phyloP scores from a whole-genome alignment of 1,140 invertebrate species.

The Anoplophora glabripennis region DNA sequence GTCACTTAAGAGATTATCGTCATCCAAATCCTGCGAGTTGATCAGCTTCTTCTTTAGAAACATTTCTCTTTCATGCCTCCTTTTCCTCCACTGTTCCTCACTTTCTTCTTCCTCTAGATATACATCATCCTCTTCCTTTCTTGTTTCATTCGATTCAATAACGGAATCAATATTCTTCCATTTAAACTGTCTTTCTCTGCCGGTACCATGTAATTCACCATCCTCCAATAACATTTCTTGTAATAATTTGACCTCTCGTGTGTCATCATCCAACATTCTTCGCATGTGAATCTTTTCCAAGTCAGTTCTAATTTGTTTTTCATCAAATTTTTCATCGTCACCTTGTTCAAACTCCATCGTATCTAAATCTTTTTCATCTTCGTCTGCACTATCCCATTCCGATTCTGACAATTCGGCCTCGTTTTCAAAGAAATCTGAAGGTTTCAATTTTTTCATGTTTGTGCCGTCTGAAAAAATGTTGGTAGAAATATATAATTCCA shows the following conservation, averaged over 20 bases:
- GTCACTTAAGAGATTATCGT: conserved; percentile 22
- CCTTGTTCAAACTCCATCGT: conserved; percentile 72
- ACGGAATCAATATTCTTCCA: conserved; percentile 73
- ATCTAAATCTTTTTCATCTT: conserved; percentile 72
- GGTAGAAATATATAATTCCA: too few species aligned
- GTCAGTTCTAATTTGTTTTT: conserved; percentile 61
- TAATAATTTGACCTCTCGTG: conserved; percentile 69
- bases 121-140: conserved; percentile 50
- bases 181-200: conserved; percentile 72
- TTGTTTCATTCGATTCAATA: conserved; percentile 40
- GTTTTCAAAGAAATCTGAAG: conserved; percentile 72
- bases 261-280: conserved; percentile 77
- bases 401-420: conserved; percentile 86
- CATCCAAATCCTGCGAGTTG: conserved; percentile 18
- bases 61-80: conserved; percentile 63
- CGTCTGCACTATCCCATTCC: conserved; percentile 74
- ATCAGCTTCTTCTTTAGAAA: conserved; percentile 55
- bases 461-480: too few species aligned
- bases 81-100: conserved; percentile 67
- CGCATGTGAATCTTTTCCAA: conserved; percentile 71
- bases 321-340: conserved; percentile 73
- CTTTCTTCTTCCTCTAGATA: conserved; percentile 62
- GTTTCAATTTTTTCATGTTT: conserved; percentile 47
- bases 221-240: conserved; percentile 84
- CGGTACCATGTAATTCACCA: conserved; percentile 76